phyloP scores from a whole-genome alignment of 2,113 vertebrate genomes.

The Tiliqua scincoides region DNA sequence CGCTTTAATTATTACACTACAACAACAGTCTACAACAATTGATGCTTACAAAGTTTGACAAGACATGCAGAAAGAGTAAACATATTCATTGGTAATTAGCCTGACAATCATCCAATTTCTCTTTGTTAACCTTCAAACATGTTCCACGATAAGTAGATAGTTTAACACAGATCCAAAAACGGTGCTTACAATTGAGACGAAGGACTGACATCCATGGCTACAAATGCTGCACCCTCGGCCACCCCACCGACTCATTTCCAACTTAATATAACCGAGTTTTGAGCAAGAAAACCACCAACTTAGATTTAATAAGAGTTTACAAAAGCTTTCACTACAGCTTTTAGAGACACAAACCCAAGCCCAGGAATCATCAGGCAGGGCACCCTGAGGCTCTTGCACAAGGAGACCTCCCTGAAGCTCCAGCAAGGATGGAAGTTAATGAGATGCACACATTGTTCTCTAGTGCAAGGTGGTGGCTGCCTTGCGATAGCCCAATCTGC shows the following conservation, averaged over 20 bases:
- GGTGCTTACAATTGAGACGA: slow-evolving; percentile 66
- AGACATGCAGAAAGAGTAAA: neutral
- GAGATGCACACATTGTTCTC: neutral
- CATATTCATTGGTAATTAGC: neutral
- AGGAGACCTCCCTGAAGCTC: neutral
- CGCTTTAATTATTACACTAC: neutral
- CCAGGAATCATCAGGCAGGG: neutral
- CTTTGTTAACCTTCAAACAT: too few species aligned
- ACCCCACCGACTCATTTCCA: neutral
- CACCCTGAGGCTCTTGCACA: neutral
- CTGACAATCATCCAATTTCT: neutral
- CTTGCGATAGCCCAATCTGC: rapidly evolving
- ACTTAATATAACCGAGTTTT: neutral
- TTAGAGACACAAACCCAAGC: neutral
- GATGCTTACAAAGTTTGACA: too few species aligned
- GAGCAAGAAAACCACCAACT: neutral
- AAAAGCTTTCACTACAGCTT: too few species aligned
- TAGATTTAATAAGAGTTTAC: neutral
- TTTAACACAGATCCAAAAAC: neutral
- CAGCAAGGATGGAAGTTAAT: too few species aligned
- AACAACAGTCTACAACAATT: slow-evolving; percentile 3
- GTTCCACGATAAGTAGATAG: neutral
- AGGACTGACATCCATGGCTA: too few species aligned
- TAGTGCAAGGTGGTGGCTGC: neutral
- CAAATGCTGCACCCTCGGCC: slow-evolving; percentile 37